phyloP scores from a whole-genome alignment of 2,797 vertebrate genomes.

The Hippoglossus hippoglossus region DNA sequence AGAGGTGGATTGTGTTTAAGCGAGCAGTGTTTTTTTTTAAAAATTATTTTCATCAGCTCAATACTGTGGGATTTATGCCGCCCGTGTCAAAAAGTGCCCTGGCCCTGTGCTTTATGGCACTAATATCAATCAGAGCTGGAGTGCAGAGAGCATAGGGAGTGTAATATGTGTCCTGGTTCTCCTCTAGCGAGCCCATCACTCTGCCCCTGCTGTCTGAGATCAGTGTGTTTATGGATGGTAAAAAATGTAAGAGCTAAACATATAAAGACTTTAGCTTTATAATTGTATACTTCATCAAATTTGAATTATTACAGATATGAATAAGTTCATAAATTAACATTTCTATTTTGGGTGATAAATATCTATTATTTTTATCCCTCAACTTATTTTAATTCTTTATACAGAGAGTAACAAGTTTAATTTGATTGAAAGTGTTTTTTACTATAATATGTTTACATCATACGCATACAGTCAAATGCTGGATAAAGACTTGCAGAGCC shows the following conservation, averaged over 20 bases:
- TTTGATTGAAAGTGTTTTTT: background rate
- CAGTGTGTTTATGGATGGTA: background rate
- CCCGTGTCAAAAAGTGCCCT: constrained; percentile 60
- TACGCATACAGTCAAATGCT: too few species aligned
- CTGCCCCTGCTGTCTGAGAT: constrained; percentile 23
- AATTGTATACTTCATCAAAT: constrained; percentile 2
- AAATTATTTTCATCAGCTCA: constrained; percentile 53
- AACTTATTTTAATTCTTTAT: background rate
- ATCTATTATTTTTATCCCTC: too few species aligned
- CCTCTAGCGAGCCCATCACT: constrained; percentile 49
- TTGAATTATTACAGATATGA: background rate
- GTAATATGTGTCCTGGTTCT: constrained; percentile 56
- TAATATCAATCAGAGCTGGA: constrained; percentile 72
- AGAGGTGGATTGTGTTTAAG: constrained; percentile 33
- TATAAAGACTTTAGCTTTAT: background rate
- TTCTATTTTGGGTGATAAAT: background rate
- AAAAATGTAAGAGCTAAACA: constrained; percentile 16
- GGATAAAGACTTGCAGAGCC: too few species aligned
- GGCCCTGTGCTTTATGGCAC: constrained; percentile 68
- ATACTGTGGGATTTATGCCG: constrained; percentile 63
- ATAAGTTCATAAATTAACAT: background rate
- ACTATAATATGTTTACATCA: background rate
- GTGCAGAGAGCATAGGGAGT: constrained; percentile 52
- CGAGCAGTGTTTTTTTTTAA: constrained; percentile 1
- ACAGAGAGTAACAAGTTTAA: background rate